phyloP scores from a whole-genome alignment of 2,888 invertebrate genomes.

The Aphidoletes aphidimyza region DNA sequence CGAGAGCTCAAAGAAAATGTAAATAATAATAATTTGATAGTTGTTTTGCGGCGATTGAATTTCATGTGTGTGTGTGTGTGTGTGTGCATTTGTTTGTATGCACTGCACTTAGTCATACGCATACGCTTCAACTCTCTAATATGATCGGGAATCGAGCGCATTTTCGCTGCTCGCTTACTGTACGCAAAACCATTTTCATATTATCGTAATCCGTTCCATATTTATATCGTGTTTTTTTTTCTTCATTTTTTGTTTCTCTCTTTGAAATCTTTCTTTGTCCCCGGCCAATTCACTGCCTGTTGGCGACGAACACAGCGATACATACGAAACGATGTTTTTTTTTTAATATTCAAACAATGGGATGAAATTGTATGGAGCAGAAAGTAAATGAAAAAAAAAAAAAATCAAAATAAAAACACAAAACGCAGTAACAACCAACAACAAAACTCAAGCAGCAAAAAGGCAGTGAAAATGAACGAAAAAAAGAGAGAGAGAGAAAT shows the following conservation, averaged over 20 bases:
- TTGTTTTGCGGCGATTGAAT: conserved; percentile 53
- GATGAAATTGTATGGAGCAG: conserved; percentile 3
- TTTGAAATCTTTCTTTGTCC: conserved; percentile 36
- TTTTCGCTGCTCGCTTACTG: not conserved
- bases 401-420: not conserved
- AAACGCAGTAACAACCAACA: not conserved
- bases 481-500: not conserved
- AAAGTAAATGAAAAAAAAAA: not conserved
- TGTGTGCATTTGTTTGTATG: not conserved
- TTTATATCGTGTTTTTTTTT: too few species aligned
- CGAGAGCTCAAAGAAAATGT: conserved; percentile 27
- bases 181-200: not conserved
- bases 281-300: conserved; percentile 19
- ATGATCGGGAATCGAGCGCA: not conserved
- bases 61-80: not conserved
- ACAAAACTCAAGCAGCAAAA: not conserved
- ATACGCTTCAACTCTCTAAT: not conserved
- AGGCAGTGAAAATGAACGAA: not conserved
- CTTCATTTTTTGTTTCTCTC: too few species aligned
- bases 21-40: conserved; percentile 54
- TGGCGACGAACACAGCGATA: not conserved
- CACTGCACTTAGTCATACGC: conserved; percentile 28
- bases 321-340: not conserved
- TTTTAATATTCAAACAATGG: not conserved
- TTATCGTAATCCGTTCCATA: conserved; percentile 36